These are phyloP conservation scores for Platorchestia sp. DNA, from an alignment of 1,140 invertebrate species.

Conservation along the genomic window DNA sequence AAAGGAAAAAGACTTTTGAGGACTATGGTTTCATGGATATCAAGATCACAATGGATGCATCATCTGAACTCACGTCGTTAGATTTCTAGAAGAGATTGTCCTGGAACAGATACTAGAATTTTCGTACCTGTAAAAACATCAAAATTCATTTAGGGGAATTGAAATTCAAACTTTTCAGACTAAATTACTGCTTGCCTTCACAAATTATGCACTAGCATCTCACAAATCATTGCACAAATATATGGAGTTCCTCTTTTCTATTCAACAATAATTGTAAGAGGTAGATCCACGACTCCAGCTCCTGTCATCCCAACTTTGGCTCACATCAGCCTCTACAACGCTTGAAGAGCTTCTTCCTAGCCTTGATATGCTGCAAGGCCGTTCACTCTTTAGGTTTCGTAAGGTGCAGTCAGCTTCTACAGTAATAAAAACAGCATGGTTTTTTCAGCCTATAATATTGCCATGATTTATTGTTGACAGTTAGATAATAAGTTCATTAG, in stretches of 20 bases:
- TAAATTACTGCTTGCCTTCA: not conserved
- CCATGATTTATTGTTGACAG: too few species aligned
- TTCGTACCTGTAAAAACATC: not conserved
- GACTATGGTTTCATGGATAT: not conserved
- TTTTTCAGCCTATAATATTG: too few species aligned
- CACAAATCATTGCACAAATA: not conserved
- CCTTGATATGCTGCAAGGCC: too few species aligned
- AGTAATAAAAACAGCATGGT: too few species aligned
- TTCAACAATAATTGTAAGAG: too few species aligned
- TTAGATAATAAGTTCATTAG: too few species aligned
- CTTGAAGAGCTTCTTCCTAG: too few species aligned
- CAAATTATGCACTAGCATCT: not conserved
- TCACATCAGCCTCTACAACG: too few species aligned
- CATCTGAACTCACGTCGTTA: too few species aligned
- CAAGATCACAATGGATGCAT: not conserved
- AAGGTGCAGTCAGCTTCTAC: too few species aligned
- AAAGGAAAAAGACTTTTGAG: not conserved
- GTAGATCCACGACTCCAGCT: not conserved
- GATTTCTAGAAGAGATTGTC: not conserved
- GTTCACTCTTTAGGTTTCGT: too few species aligned
- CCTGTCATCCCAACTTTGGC: not conserved
- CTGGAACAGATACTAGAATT: not conserved
- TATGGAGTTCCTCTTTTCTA: not conserved
- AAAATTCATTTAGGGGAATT: not conserved
- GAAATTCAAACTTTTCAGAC: not conserved